Evolutionary conservation across 2,797 vertebrate genomes (phyloP), one percentile per base, ranked within the genome.

Genomic region (Acropternis orthonyx): DNA sequence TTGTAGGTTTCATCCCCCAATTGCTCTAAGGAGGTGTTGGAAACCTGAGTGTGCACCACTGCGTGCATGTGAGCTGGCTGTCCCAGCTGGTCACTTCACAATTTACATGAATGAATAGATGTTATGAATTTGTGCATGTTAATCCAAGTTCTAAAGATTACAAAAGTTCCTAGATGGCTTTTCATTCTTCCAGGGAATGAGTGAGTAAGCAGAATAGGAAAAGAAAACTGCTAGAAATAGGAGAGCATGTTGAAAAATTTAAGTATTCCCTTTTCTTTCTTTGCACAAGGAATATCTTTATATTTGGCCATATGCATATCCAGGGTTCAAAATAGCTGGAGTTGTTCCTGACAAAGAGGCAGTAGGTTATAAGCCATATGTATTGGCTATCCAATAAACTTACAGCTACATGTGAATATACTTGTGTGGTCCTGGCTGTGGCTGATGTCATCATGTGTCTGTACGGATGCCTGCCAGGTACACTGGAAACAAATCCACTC

Each of bases 341-440:
- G 51, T 82, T 67, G 46, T 90, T 93, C 85, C 80, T 92, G 68
- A 34, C 72, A 79, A 71, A 56, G 48, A 81, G n/a, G 48, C 34
- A 93, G 55, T 80, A 95, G 65, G 23, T 79, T 65, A 83, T 79
- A 89, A 95, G 86, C 51, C 89, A 78, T 82, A 85, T 93, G 85
- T 75, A 84, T 52, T 84, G 71, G 72, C 74, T 91, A 46, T 71
- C 66, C 85, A 86, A 75, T 39, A 74, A 55, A 49, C 72, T 94
- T 90, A 62, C 15, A 86, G 72, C 61, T 77, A 36, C 32, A 80
- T 80, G 80, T 88, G 85, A 82, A 83, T 83, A 39, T 39, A 51
- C 55, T 92, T 96, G 96, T 95, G 89, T 96, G 96, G 97, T 97
- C 96, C 84, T 91, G 88, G 83, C 86, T 84, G 66, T 56, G 58